These are phyloP conservation scores for Pseudochirops cupreus DNA, from an alignment of 2,797 vertebrate species.

Conservation along the genomic window DNA sequence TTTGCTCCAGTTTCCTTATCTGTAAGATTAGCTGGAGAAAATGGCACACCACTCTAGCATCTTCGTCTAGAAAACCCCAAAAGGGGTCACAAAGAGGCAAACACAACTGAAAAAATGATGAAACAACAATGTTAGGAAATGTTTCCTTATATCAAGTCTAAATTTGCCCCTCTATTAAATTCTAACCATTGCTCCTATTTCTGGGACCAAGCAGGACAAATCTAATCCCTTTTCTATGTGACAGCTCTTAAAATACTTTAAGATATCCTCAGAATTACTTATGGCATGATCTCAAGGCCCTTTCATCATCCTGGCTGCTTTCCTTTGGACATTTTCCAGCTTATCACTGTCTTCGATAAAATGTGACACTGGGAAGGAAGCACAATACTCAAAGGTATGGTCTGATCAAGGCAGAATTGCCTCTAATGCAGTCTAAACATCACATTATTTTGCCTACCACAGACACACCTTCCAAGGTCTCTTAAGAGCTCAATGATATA, in stretches of 20 bases:
- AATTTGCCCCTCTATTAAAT: neutral
- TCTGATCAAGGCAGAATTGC: neutral
- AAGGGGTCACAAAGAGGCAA: no score
- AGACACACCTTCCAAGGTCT: neutral
- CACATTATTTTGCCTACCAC: neutral
- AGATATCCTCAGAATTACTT: neutral
- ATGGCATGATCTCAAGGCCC: neutral
- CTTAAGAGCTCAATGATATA: neutral
- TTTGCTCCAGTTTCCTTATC: neutral
- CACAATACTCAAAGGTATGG: neutral
- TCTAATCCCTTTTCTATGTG: neutral
- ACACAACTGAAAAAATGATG: no score
- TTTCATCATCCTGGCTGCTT: neutral
- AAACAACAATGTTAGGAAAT: neutral
- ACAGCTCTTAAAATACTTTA: neutral
- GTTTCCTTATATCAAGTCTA: neutral
- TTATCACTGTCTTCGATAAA: neutral
- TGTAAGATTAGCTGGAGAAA: neutral
- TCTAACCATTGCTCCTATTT: neutral
- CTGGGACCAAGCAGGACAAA: neutral
- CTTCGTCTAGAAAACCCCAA: no score
- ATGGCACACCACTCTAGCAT: neutral
- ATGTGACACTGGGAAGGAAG: neutral
- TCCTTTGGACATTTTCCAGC: neutral
- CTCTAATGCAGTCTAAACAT: neutral